A percentile compares a stretch with the other conserved stretches of the same genome.
phyloP scores from a whole-genome alignment of 2,113 vertebrate species.

The Seriola aureovittata region DNA sequence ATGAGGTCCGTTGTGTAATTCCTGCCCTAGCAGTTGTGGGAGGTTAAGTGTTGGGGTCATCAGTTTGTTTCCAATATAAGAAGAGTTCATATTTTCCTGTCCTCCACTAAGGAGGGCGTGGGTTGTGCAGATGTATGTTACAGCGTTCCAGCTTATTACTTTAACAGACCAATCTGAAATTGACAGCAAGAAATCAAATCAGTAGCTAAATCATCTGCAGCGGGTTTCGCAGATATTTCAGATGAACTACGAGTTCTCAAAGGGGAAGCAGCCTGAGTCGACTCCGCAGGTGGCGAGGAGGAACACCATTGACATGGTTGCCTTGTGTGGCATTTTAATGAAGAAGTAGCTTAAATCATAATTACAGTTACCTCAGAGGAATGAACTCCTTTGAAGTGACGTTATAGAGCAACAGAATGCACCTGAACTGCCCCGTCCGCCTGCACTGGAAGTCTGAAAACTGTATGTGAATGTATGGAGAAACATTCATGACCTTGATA shows the following conservation, averaged over 20 bases:
- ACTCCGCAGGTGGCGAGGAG: not conserved
- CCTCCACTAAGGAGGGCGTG: not conserved
- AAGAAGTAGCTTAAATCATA: not conserved
- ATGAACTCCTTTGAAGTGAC: not conserved
- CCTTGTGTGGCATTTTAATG: not conserved
- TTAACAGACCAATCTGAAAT: not conserved
- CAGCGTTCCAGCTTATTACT: not conserved
- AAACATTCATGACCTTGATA: not conserved
- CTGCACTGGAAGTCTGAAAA: not conserved
- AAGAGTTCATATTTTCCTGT: not conserved
- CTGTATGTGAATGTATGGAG: not conserved
- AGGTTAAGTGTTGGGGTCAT: not conserved
- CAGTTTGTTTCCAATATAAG: not conserved
- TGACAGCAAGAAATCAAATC: not conserved
- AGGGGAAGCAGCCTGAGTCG: not conserved
- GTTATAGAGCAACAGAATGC: not conserved
- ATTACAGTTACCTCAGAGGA: constrained; percentile 7
- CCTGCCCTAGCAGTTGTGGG: not conserved
- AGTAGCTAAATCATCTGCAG: not conserved
- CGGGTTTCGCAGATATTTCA: not conserved
- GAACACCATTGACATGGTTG: not conserved
- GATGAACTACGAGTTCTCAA: not conserved
- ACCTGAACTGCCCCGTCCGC: not conserved
- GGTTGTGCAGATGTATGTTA: not conserved
- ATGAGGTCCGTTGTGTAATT: not conserved